Conservation (phyloP, 2,888 invertebrate genomes). For the Seira ritae region DNA sequence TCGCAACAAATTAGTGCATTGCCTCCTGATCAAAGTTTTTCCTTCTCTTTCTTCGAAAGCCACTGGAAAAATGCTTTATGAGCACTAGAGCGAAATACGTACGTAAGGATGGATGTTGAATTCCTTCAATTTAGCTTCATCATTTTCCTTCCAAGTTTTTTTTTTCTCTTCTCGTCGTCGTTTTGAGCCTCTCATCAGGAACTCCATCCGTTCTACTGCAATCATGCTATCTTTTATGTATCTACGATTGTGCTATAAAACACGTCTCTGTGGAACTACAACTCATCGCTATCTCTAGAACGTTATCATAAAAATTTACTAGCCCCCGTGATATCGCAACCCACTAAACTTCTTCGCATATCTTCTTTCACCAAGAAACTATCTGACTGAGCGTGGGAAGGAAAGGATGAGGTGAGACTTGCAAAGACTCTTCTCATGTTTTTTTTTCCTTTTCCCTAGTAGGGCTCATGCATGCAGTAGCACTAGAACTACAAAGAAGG, state of each 20-base stretch:
- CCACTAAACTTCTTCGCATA: background rate
- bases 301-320: background rate
- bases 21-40: background rate
- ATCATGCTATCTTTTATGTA: background rate
- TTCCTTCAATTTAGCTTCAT: background rate
- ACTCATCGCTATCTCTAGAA: background rate
- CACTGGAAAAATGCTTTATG: background rate
- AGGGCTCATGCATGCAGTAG: background rate
- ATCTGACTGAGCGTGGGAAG: background rate
- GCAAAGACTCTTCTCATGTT: background rate
- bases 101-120: conserved; percentile 3
- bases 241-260: background rate
- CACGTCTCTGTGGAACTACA: background rate
- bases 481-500: background rate
- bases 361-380: background rate
- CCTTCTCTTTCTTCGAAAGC: background rate
- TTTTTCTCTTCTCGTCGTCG: too few relatives aligned
- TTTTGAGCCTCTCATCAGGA: too few relatives aligned
- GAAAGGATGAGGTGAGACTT: background rate
- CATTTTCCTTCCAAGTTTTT: background rate
- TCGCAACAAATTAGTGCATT: background rate
- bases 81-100: background rate
- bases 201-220: too few relatives aligned
- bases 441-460: background rate
- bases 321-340: background rate